phyloP scores from a whole-genome alignment of 2,113 vertebrate genomes.

The Setophaga kirtlandii region DNA sequence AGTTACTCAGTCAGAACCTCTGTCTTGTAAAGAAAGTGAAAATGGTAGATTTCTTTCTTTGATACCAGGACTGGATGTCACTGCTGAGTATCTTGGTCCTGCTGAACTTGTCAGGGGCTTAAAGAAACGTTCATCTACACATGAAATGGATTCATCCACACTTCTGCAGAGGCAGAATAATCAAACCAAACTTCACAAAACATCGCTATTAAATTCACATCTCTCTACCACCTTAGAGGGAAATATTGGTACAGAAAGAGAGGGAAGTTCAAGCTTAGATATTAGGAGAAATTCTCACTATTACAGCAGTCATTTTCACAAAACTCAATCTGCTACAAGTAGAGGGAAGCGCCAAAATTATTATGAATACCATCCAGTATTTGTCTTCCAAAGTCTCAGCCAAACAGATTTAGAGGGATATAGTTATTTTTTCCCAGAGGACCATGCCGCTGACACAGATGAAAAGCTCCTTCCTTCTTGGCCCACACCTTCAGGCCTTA shows the following conservation, averaged over 20 bases:
- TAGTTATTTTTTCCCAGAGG: constrained; percentile 91
- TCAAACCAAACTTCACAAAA: not conserved
- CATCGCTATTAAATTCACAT: not conserved
- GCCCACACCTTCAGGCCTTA: constrained; percentile 87
- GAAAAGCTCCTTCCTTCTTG: constrained; percentile 72
- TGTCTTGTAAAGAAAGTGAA: constrained; percentile 72
- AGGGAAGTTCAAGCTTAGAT: not conserved
- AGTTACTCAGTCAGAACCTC: constrained; percentile 12
- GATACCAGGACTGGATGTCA: constrained; percentile 87
- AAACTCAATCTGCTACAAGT: not conserved
- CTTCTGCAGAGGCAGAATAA: constrained; percentile 1
- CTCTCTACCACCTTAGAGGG: not conserved
- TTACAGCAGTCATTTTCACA: not conserved
- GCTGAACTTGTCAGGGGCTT: constrained; percentile 36
- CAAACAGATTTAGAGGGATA: constrained; percentile 76
- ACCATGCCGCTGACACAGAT: constrained; percentile 72
- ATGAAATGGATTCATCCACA: not conserved
- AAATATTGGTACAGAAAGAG: not conserved
- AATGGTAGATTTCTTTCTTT: constrained; percentile 68
- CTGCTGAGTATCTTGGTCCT: constrained; percentile 79
- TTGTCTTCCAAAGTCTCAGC: constrained; percentile 75
- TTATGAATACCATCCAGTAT: constrained; percentile 52
- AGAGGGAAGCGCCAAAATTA: constrained; percentile 69
- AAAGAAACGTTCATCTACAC: constrained; percentile 16
- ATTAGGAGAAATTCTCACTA: not conserved